Base-by-base conservation (phyloP, 2,113 vertebrate species). In the Triplophysa tibetana region DNA sequence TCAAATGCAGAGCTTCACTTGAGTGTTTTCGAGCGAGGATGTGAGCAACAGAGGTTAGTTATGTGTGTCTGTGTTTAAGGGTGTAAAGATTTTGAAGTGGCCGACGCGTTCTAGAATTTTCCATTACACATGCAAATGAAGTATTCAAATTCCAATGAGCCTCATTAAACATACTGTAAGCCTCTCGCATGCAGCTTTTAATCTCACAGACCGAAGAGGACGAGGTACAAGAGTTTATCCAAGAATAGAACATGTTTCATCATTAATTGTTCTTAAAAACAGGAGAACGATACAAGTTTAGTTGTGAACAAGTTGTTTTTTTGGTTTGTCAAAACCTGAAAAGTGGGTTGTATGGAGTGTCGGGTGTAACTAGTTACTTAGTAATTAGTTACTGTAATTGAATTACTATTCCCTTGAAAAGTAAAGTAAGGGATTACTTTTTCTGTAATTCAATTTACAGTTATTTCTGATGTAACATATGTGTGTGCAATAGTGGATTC, bases 121-220 rank as follows among this genome's bases (percentile, higher is more conserved):
- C 68, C 87, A 79, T 72, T 69, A 76, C 74, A 61, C 66, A 88
- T 86, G 84, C 76, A 88, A 87, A 90, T 88, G 2, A 85, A 65
- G 41, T 76, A 90, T 90, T 89, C 74, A 89, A 72, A 86, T 90
- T 88, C 48, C 88, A 91, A 91, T 87, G 13, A 48, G 10, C 3
- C 33, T 75, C 79, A 81, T 79, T 81, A 72, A 79, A 75, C 70
- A 66, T 63, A 58, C 54, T n/a, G 54, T 21, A 43, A 45, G 69
- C 64, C 61, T 33, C 61, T 33, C 61, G 48, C 52, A 45, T 13
- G 75, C 8, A 54, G 56, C 73, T 80, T 73, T 81, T 80, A 77
- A 75, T 70, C 64, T 65, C 29, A 29, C 9, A 62, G 21, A 52
- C n/a, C 56, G 66, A 21, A 74, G 70, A 60, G 61, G 33, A 77